Evolutionary conservation across 2,888 invertebrate species (phyloP).

Genomic region (Calephelis perditalis): DNA sequence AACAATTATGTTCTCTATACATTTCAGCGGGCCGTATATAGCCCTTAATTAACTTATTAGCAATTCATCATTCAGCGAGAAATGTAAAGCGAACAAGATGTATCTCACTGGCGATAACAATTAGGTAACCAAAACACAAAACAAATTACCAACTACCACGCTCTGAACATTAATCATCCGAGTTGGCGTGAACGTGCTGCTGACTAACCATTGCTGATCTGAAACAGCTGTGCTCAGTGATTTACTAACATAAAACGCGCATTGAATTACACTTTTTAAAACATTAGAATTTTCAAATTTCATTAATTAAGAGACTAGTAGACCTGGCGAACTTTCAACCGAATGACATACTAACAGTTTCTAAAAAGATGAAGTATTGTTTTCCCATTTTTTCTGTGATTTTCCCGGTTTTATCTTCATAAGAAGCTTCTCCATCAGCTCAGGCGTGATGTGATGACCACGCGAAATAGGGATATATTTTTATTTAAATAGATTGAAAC

Average conservation of each 20-base stretch:
- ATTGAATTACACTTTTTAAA: background rate
- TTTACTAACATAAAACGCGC: slow-evolving; percentile 7
- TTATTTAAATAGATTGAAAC: too few species aligned
- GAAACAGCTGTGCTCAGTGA: slow-evolving; percentile 5
- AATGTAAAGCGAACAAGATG: slow-evolving; percentile 10
- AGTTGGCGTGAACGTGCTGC: slow-evolving; percentile 9
- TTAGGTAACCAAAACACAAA: slow-evolving; percentile 12
- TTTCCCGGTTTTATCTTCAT: too few species aligned
- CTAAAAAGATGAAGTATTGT: too few species aligned
- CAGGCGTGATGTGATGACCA: too few species aligned
- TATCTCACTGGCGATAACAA: slow-evolving; percentile 5
- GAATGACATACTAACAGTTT: too few species aligned
- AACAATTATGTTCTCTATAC: too few species aligned
- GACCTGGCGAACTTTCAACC: too few species aligned
- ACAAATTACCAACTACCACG: slow-evolving; percentile 13
- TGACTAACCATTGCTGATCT: slow-evolving; percentile 10
- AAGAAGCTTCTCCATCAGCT: too few species aligned
- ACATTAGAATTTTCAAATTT: background rate
- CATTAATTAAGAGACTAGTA: background rate
- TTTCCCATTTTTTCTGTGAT: too few species aligned
- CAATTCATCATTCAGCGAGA: slow-evolving; percentile 2
- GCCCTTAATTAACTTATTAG: slow-evolving; percentile 5
- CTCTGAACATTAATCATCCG: slow-evolving; percentile 11
- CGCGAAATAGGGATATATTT: too few species aligned
- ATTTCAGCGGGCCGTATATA: too few species aligned